These are phyloP conservation scores for Aldrovandia affinis DNA, from an alignment of 2,797 vertebrate species.

Conservation along the genomic window DNA sequence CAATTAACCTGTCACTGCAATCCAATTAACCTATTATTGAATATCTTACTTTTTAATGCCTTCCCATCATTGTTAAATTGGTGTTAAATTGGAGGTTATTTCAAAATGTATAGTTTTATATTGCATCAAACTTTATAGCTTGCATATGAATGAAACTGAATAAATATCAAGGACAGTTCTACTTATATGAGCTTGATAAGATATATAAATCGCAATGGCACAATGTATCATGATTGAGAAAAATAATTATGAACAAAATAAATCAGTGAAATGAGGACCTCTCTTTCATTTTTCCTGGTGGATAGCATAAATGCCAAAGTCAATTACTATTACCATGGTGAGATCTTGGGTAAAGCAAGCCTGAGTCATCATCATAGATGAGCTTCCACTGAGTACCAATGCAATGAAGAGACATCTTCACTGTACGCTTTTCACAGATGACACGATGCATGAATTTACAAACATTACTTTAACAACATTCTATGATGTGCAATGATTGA, in stretches of 20 bases:
- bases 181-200: neutral
- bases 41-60: neutral
- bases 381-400: neutral
- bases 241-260: neutral
- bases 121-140: constrained; percentile 64
- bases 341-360: neutral
- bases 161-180: neutral
- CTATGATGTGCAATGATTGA: neutral
- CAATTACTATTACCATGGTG: constrained; percentile 17
- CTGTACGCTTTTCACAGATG: neutral
- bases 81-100: constrained; percentile 51
- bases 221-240: neutral
- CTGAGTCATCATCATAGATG: neutral
- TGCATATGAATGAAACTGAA: constrained; percentile 66
- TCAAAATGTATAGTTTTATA: constrained; percentile 60
- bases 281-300: neutral
- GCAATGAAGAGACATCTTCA: neutral
- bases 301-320: neutral
- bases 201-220: neutral
- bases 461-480: constrained; percentile 3
- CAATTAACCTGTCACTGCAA: neutral
- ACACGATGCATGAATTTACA: constrained; percentile 13
- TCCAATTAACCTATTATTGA: neutral
- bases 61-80: neutral
- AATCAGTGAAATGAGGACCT: neutral